A percentile compares a stretch with the other conserved stretches of the same genome.
These are phyloP conservation scores for Mola mola DNA, from an alignment of 2,113 vertebrate genomes.

Conservation along the genomic window DNA sequence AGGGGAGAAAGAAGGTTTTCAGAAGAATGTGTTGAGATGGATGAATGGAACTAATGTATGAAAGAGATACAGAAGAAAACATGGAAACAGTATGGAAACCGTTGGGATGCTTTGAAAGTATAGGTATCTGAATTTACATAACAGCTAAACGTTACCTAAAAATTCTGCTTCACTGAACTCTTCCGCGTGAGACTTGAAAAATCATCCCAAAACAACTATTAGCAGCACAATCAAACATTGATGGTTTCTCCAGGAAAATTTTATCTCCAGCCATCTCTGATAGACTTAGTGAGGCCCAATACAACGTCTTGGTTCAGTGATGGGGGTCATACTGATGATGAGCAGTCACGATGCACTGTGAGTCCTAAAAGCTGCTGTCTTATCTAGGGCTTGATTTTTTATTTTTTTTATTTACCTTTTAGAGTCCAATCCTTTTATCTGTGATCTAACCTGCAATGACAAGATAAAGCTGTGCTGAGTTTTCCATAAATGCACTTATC, in stretches of 20 bases:
- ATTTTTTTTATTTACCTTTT: conserved; percentile 66
- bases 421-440: conserved; percentile 74
- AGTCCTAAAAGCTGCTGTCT: conserved; percentile 44
- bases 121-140: conserved; percentile 62
- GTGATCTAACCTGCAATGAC: conserved; percentile 81
- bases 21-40: conserved; percentile 37
- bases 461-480: conserved; percentile 79
- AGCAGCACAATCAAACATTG: conserved; percentile 52
- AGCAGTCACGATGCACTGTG: conserved; percentile 39
- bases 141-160: conserved; percentile 41
- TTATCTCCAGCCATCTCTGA: conserved; percentile 47
- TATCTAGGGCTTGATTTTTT: conserved; percentile 58
- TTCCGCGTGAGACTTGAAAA: conserved; percentile 52
- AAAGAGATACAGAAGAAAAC: conserved; percentile 27
- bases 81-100: conserved; percentile 31
- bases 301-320: conserved; percentile 51
- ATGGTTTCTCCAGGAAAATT: conserved; percentile 45
- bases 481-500: conserved; percentile 83
- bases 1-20: conserved; percentile 36
- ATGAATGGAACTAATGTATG: conserved; percentile 44
- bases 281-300: conserved; percentile 42
- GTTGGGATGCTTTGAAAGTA: conserved; percentile 56
- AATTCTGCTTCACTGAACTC: conserved; percentile 29
- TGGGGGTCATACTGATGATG: conserved; percentile 56
- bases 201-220: conserved; percentile 42